These are phyloP conservation scores for Spialia ferax DNA, from an alignment of 2,888 invertebrate species.

Conservation along the genomic window DNA sequence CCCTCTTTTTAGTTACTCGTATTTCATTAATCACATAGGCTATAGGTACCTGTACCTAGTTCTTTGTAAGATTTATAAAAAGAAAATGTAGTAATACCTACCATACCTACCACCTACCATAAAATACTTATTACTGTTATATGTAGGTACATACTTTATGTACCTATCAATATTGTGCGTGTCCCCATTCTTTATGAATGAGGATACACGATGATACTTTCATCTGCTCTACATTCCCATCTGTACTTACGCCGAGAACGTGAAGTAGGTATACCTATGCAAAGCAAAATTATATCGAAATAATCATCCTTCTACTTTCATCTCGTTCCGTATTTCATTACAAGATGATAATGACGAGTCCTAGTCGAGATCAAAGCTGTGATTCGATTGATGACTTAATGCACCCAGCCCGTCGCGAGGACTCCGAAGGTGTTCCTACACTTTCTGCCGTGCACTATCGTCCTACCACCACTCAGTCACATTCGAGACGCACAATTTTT, in stretches of 20 bases:
- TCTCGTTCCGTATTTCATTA: conserved; percentile 25
- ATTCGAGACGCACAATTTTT: conserved; percentile 54
- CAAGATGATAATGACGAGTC: conserved; percentile 34
- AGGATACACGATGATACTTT: conserved; percentile 1
- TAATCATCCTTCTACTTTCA: conserved; percentile 20
- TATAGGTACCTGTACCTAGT: no score
- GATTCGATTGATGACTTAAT: conserved; percentile 36
- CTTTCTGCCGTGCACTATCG: conserved; percentile 7
- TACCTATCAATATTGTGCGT: not conserved
- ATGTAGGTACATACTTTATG: no score
- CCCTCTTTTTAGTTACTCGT: no score
- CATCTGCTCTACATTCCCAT: conserved; percentile 18
- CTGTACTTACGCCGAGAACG: not conserved
- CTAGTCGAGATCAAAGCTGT: conserved; percentile 31
- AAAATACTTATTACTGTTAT: not conserved
- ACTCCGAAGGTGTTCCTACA: conserved; percentile 25
- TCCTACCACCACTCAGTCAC: conserved; percentile 24
- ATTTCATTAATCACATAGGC: no score
- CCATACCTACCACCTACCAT: no score
- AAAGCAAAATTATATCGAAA: conserved; percentile 23
- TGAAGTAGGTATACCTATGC: not conserved
- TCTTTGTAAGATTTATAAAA: no score
- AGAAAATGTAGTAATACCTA: no score
- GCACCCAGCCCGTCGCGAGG: conserved; percentile 14
- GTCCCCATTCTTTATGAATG: not conserved